Evolutionary conservation across 2,888 invertebrate species (phyloP), one percentile per base, ranked within the genome.

Genomic region (Drosophila nr. perissopoda): DNA sequence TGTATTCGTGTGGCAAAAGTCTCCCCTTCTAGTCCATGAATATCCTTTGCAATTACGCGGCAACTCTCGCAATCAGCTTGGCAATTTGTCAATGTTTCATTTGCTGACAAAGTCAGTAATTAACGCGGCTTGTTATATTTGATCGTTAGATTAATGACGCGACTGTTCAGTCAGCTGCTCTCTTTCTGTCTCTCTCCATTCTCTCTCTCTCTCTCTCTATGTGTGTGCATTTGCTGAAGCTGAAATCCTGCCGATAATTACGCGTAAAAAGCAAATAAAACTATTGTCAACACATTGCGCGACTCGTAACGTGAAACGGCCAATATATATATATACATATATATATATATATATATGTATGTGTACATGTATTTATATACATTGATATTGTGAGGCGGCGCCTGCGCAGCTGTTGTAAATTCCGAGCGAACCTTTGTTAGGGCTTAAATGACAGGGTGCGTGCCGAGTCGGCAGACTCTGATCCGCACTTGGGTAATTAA

Each of bases 181-280:
- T 16, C 53, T 53, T 10, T 53, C 36, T 36, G 51, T 51, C 45
- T 27, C 29, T 11, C 29, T 10, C 21, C 0, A 10, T 33, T 13
- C 21, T 36, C 49, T 27, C 27, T 10, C 16, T 31, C 16, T n/a
- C 16, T 10, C 11, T 31, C 16, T 16, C 27, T 42, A 1, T 34
- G n/a, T 21, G 21, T 21, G 21, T 21, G 78, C 77, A 78, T 65
- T 78, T 67, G 78, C 61, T 78, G 78, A 68, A 78, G 48, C 78
- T 56, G 75, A 78, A 78, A 65, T 78, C 79, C 74, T 57, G 59
- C 33, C 69, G 68, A 83, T 71, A 73, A 73, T 59, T 73, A 69
- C 67, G 81, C 77, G 77, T 78, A 84, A 87, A 89, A 87, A 87
- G 85, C 81, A 87, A 89, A 89, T 85, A 87, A 82, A 85, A 80